Evolutionary conservation across 2,888 invertebrate species (phyloP), one percentile per base, ranked within the genome.

Genomic region (Diadegma fenestrale): DNA sequence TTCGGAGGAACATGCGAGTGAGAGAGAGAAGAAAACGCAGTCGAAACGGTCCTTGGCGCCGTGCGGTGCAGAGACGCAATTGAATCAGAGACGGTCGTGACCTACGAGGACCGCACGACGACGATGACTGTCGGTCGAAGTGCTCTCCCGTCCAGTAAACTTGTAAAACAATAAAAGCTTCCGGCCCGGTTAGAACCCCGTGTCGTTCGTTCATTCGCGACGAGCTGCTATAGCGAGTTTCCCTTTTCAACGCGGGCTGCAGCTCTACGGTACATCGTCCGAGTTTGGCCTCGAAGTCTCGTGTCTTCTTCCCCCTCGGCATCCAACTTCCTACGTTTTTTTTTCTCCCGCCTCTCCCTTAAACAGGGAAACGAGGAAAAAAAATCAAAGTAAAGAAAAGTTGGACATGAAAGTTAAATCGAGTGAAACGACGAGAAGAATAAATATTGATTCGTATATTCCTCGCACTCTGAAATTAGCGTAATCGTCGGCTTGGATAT

Each of bases 111-210:
- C 79, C 48, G 61, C 37, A 77, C 51, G 73, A 54, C 77, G 77
- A 80, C 72, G 78, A 64, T 43, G 76, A 72, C 78, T 78, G 73
- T 69, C 80, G 63, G 69, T 72, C 82, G 75, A 76, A 85, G 85
- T 82, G 80, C 80, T 85, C 82, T 43, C 85, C 75, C 82, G 84
- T 87, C 41, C 61, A 82, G 88, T 89, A 89, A 93, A 93, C 93
- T 93, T 92, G 93, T 93, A 92, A 93, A 92, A 93, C 93, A 92
- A 92, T 93, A 93, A 93, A 93, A 93, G 93, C 93, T 93, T 93
- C 93, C 93, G 93, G 92, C 88, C 30, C 87, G 89, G 87, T 51
- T 72, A 75, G 85, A 86, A 88, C 73, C 69, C 51, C 64, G 68
- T 73, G 61, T 76, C 80, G 82, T 73, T 78, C 69, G 72, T 84